phyloP scores from a whole-genome alignment of 2,888 invertebrate species.

The Tenthredo mesomela region DNA sequence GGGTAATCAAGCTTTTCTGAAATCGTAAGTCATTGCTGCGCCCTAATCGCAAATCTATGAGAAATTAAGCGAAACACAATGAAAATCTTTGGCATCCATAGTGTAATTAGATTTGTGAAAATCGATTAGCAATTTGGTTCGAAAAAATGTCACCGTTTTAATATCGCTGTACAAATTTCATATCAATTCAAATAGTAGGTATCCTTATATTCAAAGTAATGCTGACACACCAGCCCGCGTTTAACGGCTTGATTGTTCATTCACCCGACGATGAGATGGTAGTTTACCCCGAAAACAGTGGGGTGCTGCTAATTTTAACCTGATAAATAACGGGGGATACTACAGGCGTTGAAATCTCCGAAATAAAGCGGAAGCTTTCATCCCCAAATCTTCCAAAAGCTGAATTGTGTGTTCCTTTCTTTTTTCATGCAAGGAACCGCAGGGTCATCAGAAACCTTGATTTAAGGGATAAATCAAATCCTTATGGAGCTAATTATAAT shows the following conservation, averaged over 20 bases:
- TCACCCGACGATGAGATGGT: neutral
- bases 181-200: neutral
- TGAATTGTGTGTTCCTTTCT: neutral
- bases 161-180: neutral
- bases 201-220: neutral
- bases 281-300: constrained; percentile 8
- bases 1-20: neutral
- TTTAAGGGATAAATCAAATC: neutral
- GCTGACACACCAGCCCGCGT: neutral
- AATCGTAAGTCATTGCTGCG: neutral
- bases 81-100: neutral
- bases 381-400: neutral
- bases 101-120: neutral
- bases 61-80: neutral
- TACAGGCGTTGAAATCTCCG: constrained; percentile 46
- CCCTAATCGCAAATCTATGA: neutral
- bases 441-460: neutral
- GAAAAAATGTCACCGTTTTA: neutral
- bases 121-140: neutral
- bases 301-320: constrained; percentile 33
- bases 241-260: constrained; percentile 9
- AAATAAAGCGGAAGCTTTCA: neutral
- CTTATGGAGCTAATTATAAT: neutral
- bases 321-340: constrained; percentile 15
- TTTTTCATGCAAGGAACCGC: neutral